Percentiles rank a stretch among this genome's conserved stretches.
phyloP scores from a whole-genome alignment of 2,888 invertebrate genomes.

The Leucoptera coffeella region DNA sequence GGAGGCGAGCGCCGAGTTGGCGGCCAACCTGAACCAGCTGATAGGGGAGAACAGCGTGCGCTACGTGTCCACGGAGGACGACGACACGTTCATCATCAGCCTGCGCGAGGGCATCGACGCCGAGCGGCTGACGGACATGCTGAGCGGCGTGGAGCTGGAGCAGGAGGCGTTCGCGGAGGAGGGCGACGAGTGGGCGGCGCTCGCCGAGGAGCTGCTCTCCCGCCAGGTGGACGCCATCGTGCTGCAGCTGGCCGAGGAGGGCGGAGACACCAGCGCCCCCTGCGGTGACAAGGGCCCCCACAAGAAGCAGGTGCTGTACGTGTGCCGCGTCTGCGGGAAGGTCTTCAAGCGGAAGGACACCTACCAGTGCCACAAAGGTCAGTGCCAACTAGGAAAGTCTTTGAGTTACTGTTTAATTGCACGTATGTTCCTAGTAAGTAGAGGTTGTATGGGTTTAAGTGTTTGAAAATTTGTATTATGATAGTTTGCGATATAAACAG shows the following conservation, averaged over 20 bases:
- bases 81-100: slow-evolving; percentile 43
- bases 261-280: slow-evolving; percentile 7
- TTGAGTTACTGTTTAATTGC: no score
- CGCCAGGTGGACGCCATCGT: slow-evolving; percentile 40
- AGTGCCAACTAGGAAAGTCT: slow-evolving; percentile 10
- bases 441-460: no score
- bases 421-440: no score
- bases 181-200: no score
- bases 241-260: slow-evolving; percentile 1
- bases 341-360: slow-evolving; percentile 32
- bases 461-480: no score
- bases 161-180: no score
- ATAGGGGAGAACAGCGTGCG: slow-evolving; percentile 41
- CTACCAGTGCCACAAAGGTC: slow-evolving; percentile 35
- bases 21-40: slow-evolving; percentile 38
- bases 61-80: slow-evolving; percentile 40
- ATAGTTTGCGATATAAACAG: no score
- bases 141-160: slow-evolving; percentile 31
- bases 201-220: slow-evolving; percentile 37
- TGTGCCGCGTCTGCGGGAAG: slow-evolving; percentile 29
- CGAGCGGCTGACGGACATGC: slow-evolving; percentile 33
- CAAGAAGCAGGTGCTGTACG: slow-evolving; percentile 15
- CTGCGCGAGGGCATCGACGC: slow-evolving; percentile 41
- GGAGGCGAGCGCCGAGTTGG: slow-evolving; percentile 36
- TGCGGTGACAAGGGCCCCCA: slow-evolving; percentile 9